These are phyloP conservation scores for Sebastes glaucus DNA, from an alignment of 2,797 vertebrate species.

Conservation along the genomic window DNA sequence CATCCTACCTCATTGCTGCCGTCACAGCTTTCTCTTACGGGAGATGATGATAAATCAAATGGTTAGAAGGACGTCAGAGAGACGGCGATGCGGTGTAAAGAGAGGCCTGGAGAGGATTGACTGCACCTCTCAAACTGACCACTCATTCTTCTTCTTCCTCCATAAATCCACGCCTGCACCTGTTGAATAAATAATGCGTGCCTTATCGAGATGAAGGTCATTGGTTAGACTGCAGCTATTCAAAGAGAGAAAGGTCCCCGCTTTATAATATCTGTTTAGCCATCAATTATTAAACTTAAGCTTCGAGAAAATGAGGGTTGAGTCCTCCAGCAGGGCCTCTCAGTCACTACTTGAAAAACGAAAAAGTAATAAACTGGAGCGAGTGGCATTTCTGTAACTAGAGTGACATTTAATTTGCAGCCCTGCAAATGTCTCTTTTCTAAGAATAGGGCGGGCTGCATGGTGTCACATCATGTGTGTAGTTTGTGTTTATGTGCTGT, in stretches of 20 bases:
- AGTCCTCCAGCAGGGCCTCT: slow-evolving; percentile 41
- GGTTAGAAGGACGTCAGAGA: background rate
- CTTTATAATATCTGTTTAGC: slow-evolving; percentile 63
- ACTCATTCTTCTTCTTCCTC: background rate
- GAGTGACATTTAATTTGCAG: slow-evolving; percentile 73
- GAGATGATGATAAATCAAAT: slow-evolving; percentile 6
- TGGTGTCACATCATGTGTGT: background rate
- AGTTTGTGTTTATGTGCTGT: background rate
- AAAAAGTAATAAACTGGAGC: slow-evolving; percentile 50
- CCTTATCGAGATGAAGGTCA: slow-evolving; percentile 45
- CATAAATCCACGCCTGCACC: slow-evolving; percentile 36
- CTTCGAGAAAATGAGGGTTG: slow-evolving; percentile 56
- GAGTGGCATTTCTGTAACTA: slow-evolving; percentile 72
- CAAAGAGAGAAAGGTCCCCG: slow-evolving; percentile 51
- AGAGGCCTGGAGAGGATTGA: background rate
- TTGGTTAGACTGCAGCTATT: slow-evolving; percentile 48
- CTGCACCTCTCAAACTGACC: background rate
- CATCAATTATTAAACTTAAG: slow-evolving; percentile 71
- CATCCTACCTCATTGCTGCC: background rate
- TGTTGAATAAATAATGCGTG: slow-evolving; percentile 66
- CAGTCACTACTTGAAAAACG: slow-evolving; percentile 47
- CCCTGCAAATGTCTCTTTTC: slow-evolving; percentile 53
- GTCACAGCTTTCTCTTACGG: slow-evolving; percentile 11
- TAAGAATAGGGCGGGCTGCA: slow-evolving; percentile 41
- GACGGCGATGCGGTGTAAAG: background rate